A percentile compares a stretch with the other conserved stretches of the same genome.
Evolutionary conservation across 2,888 invertebrate genomes (phyloP).

Genomic region (Amblyjoppa proteus): DNA sequence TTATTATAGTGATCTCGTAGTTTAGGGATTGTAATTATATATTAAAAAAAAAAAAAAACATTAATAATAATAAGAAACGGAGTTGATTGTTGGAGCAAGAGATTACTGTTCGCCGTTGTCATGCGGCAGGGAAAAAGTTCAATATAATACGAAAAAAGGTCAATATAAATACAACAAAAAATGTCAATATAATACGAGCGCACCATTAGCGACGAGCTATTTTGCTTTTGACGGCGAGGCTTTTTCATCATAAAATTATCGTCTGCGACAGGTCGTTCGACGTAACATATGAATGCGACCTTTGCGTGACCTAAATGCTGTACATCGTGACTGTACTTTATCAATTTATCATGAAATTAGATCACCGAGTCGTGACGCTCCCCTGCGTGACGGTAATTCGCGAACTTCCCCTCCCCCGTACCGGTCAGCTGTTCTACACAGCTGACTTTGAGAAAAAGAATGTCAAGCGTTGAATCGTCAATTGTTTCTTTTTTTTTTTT

Average conservation of each 20-base stretch:
- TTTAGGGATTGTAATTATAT: constrained; percentile 48
- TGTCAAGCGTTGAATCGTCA: constrained; percentile 64
- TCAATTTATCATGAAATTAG: constrained; percentile 55
- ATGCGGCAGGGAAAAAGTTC: constrained; percentile 11
- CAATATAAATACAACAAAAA: background rate
- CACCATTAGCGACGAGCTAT: constrained; percentile 19
- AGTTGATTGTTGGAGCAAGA: constrained; percentile 36
- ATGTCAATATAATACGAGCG: constrained; percentile 35
- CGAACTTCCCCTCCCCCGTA: background rate
- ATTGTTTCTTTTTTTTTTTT: constrained; percentile 56
- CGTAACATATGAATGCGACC: background rate
- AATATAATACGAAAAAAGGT: background rate
- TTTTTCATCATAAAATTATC: background rate
- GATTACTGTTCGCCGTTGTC: constrained; percentile 48
- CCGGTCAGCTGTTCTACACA: constrained; percentile 34
- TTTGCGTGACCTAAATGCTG: constrained; percentile 26
- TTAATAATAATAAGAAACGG: constrained; percentile 34
- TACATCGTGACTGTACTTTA: constrained; percentile 39
- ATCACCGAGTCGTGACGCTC: constrained; percentile 24
- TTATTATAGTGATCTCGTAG: constrained; percentile 30
- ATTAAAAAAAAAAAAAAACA: constrained; percentile 26
- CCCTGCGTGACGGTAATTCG: background rate
- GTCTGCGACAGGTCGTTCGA: background rate
- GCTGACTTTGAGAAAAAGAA: constrained; percentile 67
- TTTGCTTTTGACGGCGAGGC: background rate